phyloP scores from a whole-genome alignment of 30 jellyfish, hydroid and myxozoan genomes.

The Nemopilema nomurai region DNA sequence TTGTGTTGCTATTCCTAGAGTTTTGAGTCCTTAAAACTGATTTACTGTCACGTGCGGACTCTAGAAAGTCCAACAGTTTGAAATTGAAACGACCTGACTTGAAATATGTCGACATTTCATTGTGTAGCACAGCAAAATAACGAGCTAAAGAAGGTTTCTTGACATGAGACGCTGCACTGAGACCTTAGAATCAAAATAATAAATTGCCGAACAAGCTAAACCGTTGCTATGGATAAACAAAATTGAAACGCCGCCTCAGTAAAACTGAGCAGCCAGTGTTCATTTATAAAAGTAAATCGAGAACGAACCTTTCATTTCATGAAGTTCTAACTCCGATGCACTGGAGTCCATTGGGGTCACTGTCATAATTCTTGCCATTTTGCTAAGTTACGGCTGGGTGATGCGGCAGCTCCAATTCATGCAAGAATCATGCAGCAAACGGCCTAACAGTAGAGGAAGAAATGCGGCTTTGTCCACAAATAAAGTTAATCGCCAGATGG shows the following conservation, averaged over 20 bases:
- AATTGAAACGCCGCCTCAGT: neutral
- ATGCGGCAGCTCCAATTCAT: neutral
- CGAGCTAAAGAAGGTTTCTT: neutral
- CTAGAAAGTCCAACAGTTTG: no score
- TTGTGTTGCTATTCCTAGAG: no score
- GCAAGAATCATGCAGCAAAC: neutral
- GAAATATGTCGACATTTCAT: no score
- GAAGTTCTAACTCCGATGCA: conserved; percentile 23
- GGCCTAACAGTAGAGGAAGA: neutral
- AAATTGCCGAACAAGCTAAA: neutral
- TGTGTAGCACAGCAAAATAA: neutral
- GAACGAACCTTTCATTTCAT: neutral
- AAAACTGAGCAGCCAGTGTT: neutral
- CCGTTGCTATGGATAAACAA: neutral
- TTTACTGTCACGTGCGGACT: no score
- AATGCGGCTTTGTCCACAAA: neutral
- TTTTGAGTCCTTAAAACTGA: no score
- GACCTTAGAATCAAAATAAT: neutral
- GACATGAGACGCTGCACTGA: neutral
- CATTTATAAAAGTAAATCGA: neutral
- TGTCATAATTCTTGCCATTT: conserved; percentile 27
- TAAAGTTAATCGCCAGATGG: neutral
- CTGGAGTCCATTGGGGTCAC: neutral
- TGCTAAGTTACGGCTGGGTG: neutral
- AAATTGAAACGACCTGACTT: no score